A percentile compares a stretch with the other conserved stretches of the same genome.
These are phyloP conservation scores for Dicyrtoma fusca DNA, from an alignment of 2,888 invertebrate genomes.

Conservation along the genomic window DNA sequence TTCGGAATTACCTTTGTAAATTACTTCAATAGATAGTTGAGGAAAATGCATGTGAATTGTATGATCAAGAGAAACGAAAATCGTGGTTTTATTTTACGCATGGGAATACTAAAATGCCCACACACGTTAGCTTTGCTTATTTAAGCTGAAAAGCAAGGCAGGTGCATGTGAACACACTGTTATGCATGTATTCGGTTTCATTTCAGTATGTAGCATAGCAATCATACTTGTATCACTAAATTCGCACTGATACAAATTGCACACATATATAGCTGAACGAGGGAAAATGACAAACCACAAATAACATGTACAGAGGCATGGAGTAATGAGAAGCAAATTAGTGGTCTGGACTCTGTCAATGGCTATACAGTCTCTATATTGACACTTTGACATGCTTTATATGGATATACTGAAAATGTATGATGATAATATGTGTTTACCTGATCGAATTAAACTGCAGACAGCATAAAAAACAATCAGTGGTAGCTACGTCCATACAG, in stretches of 20 bases:
- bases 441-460: no score
- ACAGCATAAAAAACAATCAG: no score
- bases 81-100: constrained; percentile 5
- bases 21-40: background rate
- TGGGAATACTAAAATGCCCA: no score
- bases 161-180: background rate
- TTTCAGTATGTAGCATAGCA: background rate
- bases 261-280: background rate
- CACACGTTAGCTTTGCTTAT: no score
- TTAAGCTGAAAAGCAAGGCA: no score
- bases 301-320: background rate
- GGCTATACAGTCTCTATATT: no score
- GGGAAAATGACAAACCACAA: constrained; percentile 6
- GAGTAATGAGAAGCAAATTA: constrained; percentile 16
- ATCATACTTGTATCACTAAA: background rate
- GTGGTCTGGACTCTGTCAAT: background rate
- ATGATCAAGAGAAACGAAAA: constrained; percentile 13
- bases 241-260: background rate
- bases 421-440: no score
- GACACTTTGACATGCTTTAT: no score
- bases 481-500: no score
- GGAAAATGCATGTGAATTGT: background rate
- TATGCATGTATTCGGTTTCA: no score
- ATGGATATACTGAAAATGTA: no score
- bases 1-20: constrained; percentile 14